Conservation (phyloP, 2,113 vertebrate species). For the Phrynosoma platyrhinos region DNA sequence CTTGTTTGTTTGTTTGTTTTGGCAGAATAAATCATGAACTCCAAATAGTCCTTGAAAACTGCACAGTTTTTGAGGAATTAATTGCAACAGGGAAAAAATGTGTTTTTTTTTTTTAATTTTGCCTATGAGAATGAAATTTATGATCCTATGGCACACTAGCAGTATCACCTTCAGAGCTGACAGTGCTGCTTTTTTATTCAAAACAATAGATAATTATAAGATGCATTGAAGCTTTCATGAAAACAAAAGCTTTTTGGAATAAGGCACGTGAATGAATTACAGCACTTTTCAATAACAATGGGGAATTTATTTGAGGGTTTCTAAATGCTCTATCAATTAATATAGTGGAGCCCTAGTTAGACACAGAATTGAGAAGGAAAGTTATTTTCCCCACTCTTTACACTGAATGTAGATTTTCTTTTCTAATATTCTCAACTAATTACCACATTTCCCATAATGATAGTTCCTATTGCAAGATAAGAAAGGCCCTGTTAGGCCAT, state of each 20-base stretch:
- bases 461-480: neutral
- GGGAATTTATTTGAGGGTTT: constrained; percentile 33
- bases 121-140: too few species aligned
- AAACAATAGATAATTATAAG: constrained; percentile 15
- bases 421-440: neutral
- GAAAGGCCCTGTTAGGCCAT: neutral
- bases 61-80: too few species aligned
- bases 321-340: constrained; percentile 28
- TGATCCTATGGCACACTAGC: neutral
- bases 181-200: neutral
- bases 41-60: too few species aligned
- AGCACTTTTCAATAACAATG: constrained; percentile 34
- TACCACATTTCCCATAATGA: neutral
- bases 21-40: too few species aligned
- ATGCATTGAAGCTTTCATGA: constrained; percentile 7
- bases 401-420: neutral
- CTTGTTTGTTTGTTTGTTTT: too few species aligned
- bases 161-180: constrained; percentile 1
- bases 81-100: too few species aligned
- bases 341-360: neutral
- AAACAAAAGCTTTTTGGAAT: constrained; percentile 30
- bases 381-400: neutral
- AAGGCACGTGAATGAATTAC: neutral
- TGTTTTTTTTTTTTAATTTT: too few species aligned
- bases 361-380: neutral